Evolutionary conservation across 1,140 invertebrate species (phyloP).

Genomic region (Lepidotrigona ventralis): DNA sequence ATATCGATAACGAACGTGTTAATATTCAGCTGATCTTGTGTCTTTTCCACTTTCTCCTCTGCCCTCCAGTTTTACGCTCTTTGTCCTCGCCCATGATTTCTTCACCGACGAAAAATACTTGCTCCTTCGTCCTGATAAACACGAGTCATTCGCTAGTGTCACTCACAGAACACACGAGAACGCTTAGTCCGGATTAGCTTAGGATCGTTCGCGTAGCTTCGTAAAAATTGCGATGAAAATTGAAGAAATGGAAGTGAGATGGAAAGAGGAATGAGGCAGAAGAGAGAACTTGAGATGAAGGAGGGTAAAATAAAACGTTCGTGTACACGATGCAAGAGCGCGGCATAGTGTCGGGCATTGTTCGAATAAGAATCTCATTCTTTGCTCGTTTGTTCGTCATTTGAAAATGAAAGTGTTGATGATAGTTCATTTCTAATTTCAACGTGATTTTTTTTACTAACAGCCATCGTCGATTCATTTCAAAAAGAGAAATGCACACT

Average conservation of each 20-base stretch:
- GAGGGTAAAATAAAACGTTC: background rate
- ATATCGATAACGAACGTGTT: too few species aligned
- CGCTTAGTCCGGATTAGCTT: background rate
- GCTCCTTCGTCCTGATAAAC: background rate
- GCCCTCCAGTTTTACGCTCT: background rate
- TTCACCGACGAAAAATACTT: background rate
- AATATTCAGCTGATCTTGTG: background rate
- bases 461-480: too few species aligned
- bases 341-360: background rate
- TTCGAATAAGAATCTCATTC: background rate
- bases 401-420: too few species aligned
- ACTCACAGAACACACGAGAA: background rate
- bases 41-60: background rate
- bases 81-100: background rate
- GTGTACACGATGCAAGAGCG: background rate
- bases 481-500: too few species aligned
- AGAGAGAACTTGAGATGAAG: background rate
- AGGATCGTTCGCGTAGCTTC: background rate
- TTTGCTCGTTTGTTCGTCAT: background rate
- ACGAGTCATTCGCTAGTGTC: slow-evolving; percentile 7
- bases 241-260: too few species aligned
- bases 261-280: too few species aligned
- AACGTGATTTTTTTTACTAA: too few species aligned
- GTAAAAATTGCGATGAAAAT: background rate
- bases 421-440: too few species aligned